Evolutionary conservation across 2,113 vertebrate species (phyloP), one percentile per base, ranked within the genome.

Genomic region (Colistium nudipinnis): DNA sequence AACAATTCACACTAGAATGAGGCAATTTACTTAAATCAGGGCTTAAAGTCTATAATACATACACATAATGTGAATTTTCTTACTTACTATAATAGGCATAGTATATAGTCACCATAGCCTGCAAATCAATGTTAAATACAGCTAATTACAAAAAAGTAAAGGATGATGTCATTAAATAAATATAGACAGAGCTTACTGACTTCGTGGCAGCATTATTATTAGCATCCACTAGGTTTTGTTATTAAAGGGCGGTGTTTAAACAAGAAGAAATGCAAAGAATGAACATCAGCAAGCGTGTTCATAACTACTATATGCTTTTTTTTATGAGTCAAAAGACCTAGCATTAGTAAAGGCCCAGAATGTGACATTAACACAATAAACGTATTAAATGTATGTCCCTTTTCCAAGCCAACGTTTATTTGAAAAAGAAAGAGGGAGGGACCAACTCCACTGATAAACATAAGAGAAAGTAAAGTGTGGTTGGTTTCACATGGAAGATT

Each of bases 401-500:
- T 43, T 43, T 16, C 13, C 20, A n/a, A 61, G 25, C 13, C 20
- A 22, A 4, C 22, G 20, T 35, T n/a, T 14, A 49, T 48, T 62
- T 22, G 39, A 36, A 38, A 19, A 64, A 20, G 3, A 36, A 14
- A 7, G 28, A 11, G 14, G 22, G 43, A 19, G 7, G 27, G 11
- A 27, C 24, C 14, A 19, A 24, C 48, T 35, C 6, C 1, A n/a
- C 3, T 25, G 38, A 69, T 45, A n/a, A 44, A 44, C 43, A 22
- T 1, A 56, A 59, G 49, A 60, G 31, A 67, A 43, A 20, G 36
- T 28, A 16, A 20, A 24, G 25, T 36, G 57, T 22, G 28, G 49
- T 10, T 35, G 63, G 59, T 76, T 70, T 71, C 74, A 72, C 68
- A 57, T 10, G 5, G 27, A 78, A 43, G 24, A 62, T 45, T 53